Percentiles rank a stretch among this genome's conserved stretches.
Conservation (phyloP, 2,888 invertebrate genomes). For the Rhopalosiphum nymphaeae region DNA sequence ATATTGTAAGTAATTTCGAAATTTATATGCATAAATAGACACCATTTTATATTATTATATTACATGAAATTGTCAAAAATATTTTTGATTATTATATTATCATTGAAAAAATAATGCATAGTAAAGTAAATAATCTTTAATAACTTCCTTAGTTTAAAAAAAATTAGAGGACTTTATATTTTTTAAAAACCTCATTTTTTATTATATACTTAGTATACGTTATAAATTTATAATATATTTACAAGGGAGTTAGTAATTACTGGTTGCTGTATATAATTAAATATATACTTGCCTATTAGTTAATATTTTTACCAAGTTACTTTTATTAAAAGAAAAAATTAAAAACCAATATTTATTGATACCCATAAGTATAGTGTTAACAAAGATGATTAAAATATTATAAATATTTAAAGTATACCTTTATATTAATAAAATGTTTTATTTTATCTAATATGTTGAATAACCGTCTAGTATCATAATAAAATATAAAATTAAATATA, state of each 20-base stretch:
- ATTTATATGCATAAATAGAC: background rate
- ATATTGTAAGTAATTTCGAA: background rate
- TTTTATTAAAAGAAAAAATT: background rate
- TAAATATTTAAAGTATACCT: background rate
- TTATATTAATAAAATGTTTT: background rate
- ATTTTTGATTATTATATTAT: background rate
- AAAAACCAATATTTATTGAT: background rate
- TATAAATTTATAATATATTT: background rate
- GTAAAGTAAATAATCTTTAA: background rate
- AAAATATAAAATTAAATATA: background rate
- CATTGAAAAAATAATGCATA: background rate
- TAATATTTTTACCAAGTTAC: background rate
- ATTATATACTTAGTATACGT: background rate
- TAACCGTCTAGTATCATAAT: background rate
- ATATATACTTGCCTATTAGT: background rate
- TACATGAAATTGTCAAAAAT: background rate
- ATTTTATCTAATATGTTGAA: background rate
- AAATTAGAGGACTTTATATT: background rate
- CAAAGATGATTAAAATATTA: background rate
- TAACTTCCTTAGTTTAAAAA: background rate
- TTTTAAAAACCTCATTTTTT: background rate
- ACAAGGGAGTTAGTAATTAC: background rate
- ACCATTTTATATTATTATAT: background rate
- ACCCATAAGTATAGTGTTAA: background rate
- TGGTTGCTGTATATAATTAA: background rate